Evolutionary conservation across 2,113 vertebrate genomes (phyloP).

Genomic region (Sander vitreus): DNA sequence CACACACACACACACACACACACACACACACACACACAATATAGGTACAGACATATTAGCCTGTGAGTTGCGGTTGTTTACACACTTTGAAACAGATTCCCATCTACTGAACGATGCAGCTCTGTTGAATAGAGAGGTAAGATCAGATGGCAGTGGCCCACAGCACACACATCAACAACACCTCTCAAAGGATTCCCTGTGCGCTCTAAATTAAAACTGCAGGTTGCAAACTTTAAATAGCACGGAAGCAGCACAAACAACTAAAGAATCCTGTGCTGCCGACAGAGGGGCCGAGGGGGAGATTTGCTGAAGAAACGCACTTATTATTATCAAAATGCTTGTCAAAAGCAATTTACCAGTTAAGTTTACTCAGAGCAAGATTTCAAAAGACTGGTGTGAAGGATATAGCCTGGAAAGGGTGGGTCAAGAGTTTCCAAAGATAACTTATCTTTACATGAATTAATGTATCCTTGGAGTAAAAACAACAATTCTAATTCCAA

Average conservation of each 20-base stretch:
- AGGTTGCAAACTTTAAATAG: constrained; percentile 67
- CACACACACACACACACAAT: constrained; percentile 14
- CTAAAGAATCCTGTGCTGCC: constrained; percentile 44
- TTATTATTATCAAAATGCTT: constrained; percentile 45
- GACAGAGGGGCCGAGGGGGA: constrained; percentile 26
- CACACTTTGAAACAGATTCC: neutral
- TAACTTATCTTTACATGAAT: constrained; percentile 13
- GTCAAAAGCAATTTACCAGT: constrained; percentile 40
- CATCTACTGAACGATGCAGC: constrained; percentile 1
- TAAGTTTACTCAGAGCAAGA: constrained; percentile 34
- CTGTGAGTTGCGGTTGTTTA: neutral
- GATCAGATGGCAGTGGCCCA: constrained; percentile 43
- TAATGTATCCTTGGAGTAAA: constrained; percentile 15
- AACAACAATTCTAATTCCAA: constrained; percentile 31
- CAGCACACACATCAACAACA: constrained; percentile 41
- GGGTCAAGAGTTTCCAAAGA: constrained; percentile 37
- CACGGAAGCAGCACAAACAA: constrained; percentile 49
- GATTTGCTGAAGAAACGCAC: constrained; percentile 61
- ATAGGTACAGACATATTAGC: neutral
- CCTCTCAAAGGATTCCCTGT: constrained; percentile 51
- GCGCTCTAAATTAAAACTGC: constrained; percentile 53
- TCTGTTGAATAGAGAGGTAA: constrained; percentile 15
- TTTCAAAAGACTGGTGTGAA: constrained; percentile 41
- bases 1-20: constrained; percentile 47
- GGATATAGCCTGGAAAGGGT: constrained; percentile 12